A percentile compares a stretch with the other conserved stretches of the same genome.
These are phyloP conservation scores for Limonius californicus DNA, from an alignment of 1,140 invertebrate genomes.

Conservation along the genomic window DNA sequence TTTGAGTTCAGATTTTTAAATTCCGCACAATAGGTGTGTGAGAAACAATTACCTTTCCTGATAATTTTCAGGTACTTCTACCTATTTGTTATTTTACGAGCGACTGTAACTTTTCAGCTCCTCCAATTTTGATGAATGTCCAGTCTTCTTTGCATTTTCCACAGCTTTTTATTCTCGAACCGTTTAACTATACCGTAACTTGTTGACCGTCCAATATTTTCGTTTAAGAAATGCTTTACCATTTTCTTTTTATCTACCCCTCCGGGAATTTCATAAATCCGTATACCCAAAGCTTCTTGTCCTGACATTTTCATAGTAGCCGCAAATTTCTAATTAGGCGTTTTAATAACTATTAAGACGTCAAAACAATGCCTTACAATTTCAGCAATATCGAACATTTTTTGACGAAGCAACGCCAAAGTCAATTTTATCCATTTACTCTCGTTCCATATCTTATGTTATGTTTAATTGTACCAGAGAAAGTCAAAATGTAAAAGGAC, in stretches of 20 bases:
- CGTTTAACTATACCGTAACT: not conserved
- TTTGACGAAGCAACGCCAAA: not conserved
- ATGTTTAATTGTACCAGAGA: too few species aligned
- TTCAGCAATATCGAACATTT: not conserved
- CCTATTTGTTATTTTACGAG: not conserved
- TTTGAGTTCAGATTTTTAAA: not conserved
- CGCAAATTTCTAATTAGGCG: not conserved
- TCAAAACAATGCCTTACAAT: not conserved
- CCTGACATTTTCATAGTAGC: not conserved
- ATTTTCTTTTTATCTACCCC: not conserved
- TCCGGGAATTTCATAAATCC: not conserved
- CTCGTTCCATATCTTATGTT: not conserved
- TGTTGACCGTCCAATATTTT: not conserved
- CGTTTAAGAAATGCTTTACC: not conserved
- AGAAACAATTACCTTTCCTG: not conserved
- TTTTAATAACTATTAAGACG: not conserved
- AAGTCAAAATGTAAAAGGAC: too few species aligned
- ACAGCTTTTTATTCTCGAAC: not conserved
- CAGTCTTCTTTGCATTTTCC: not conserved
- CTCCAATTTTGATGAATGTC: not conserved
- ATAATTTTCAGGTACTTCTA: not conserved
- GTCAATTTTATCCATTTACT: not conserved
- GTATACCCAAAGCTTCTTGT: not conserved
- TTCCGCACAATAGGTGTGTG: not conserved
- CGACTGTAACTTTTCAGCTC: not conserved